phyloP scores from a whole-genome alignment of 30 jellyfish, hydroid and myxozoan species.

The Aurelia aurita complex sp. Pacific region DNA sequence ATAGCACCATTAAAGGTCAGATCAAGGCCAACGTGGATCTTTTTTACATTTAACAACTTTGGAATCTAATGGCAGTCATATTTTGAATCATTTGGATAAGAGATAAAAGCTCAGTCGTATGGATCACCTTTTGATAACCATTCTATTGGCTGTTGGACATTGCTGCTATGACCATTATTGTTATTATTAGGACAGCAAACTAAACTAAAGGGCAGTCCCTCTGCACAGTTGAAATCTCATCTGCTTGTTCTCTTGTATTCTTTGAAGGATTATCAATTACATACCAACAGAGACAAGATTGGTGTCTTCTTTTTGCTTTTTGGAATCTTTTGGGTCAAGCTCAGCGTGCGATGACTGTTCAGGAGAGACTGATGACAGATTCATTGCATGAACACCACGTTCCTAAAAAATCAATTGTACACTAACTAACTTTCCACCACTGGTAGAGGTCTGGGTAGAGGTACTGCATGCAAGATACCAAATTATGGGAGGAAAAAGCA shows the following conservation, averaged over 20 bases:
- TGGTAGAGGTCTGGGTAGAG: too few species aligned
- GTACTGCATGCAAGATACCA: too few species aligned
- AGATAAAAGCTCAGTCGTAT: not conserved
- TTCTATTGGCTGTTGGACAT: conserved; percentile 4
- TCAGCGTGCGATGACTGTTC: conserved; percentile 24
- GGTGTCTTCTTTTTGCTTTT: conserved; percentile 58
- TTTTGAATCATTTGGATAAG: not conserved
- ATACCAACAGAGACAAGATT: conserved; percentile 65
- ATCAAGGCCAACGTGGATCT: not conserved
- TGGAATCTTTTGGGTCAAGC: conserved; percentile 47
- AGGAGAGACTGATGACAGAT: conserved; percentile 31
- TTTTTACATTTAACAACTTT: too few species aligned
- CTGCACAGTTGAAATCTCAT: not conserved
- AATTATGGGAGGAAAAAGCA: too few species aligned
- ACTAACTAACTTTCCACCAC: too few species aligned
- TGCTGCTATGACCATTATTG: not conserved
- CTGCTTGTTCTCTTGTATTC: not conserved
- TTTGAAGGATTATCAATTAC: not conserved
- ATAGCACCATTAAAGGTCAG: not conserved
- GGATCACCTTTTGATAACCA: not conserved
- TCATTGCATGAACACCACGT: conserved; percentile 23
- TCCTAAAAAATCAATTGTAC: conserved; percentile 9
- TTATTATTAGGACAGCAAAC: not conserved
- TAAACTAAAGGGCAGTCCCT: not conserved
- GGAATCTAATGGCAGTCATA: too few species aligned